Percentiles rank a stretch among this genome's conserved stretches.
phyloP scores from a whole-genome alignment of 2,113 vertebrate genomes.

The Cariama cristata region DNA sequence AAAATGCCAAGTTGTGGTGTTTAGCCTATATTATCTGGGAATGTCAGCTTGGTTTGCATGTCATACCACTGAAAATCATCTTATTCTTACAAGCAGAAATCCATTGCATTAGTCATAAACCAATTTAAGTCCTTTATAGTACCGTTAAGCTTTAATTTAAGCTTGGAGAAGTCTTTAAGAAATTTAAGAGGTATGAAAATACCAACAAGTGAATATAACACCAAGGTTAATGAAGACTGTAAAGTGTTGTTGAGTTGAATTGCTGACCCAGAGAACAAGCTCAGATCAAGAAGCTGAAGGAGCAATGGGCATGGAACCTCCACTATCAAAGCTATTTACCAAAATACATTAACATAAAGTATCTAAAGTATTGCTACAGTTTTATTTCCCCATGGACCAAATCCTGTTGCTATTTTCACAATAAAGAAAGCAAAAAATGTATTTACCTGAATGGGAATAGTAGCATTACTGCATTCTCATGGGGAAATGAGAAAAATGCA shows the following conservation, averaged over 20 bases:
- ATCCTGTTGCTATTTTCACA: neutral
- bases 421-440: neutral
- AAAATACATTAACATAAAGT: neutral
- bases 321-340: neutral
- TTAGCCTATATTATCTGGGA: neutral
- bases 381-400: neutral
- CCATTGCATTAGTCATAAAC: neutral
- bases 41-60: neutral
- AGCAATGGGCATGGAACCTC: neutral
- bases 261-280: neutral
- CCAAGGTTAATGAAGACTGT: neutral
- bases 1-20: neutral
- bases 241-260: neutral
- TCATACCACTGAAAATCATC: neutral
- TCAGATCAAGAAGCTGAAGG: neutral
- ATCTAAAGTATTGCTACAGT: neutral
- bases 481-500: slow-evolving; percentile 3
- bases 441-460: slow-evolving; percentile 33
- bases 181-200: neutral
- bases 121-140: neutral
- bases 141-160: neutral
- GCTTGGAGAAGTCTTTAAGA: neutral
- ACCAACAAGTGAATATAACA: neutral
- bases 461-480: slow-evolving; percentile 34
- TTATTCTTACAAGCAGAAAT: neutral